Conservation (phyloP, 37 sponge, comb jelly and placozoan genomes). For the Halichondria panicea region DNA sequence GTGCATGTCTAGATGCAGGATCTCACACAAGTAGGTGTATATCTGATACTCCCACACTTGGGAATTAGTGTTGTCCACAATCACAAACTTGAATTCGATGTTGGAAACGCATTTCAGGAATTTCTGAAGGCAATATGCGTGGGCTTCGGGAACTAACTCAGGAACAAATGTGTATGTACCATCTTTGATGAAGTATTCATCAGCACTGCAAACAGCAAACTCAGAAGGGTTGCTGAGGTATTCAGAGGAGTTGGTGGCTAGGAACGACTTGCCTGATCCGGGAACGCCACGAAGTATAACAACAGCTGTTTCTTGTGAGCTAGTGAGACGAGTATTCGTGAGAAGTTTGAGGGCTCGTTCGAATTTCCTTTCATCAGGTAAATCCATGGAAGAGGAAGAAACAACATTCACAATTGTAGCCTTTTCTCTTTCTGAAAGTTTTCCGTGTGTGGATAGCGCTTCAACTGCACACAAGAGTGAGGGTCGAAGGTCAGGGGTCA, state of each 20-base stretch:
- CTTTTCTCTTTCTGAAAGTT: too few relatives aligned
- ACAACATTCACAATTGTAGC: too few relatives aligned
- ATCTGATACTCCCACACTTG: constrained; percentile 78
- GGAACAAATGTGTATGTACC: constrained; percentile 62
- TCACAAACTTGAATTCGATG: constrained; percentile 40
- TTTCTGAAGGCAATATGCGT: constrained; percentile 51
- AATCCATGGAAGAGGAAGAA: too few relatives aligned
- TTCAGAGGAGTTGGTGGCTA: constrained; percentile 54
- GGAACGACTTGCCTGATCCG: constrained; percentile 83
- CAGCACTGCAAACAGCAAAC: constrained; percentile 73
- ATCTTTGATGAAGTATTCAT: constrained; percentile 45
- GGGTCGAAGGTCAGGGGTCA: constrained; percentile 12
- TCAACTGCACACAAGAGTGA: background rate
- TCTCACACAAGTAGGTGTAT: constrained; percentile 48
- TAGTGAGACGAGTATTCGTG: background rate
- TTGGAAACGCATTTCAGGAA: constrained; percentile 50
- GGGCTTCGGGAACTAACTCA: constrained; percentile 53
- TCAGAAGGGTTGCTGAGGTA: constrained; percentile 6
- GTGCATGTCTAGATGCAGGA: constrained; percentile 34
- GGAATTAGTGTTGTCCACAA: constrained; percentile 88
- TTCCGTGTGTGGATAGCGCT: background rate
- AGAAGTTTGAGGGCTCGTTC: background rate
- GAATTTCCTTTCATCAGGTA: background rate
- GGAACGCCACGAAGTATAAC: constrained; percentile 88
- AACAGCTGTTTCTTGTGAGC: constrained; percentile 10